A percentile compares a stretch with the other conserved stretches of the same genome.
Conservation (phyloP, 2,113 vertebrate genomes). For the Phasianus colchicus region DNA sequence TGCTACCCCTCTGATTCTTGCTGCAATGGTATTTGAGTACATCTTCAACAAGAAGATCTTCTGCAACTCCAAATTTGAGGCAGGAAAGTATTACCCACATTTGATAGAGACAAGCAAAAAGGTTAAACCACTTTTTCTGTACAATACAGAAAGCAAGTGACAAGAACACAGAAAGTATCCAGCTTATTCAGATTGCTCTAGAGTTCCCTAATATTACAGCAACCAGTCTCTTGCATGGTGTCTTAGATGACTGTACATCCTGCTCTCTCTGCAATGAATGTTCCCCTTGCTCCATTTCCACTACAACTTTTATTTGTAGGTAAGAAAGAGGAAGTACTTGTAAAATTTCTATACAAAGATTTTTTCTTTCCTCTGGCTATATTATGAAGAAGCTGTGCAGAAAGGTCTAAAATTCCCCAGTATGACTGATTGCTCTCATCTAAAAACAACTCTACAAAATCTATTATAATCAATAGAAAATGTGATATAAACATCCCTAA, state of each 20-base stretch:
- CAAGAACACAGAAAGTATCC: background rate
- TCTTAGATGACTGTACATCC: background rate
- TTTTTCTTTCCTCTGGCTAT: background rate
- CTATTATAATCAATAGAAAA: background rate
- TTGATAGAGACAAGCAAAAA: background rate
- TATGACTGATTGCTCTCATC: background rate
- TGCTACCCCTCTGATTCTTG: background rate
- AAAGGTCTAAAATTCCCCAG: background rate
- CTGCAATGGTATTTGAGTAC: background rate
- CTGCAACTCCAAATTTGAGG: background rate
- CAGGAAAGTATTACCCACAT: background rate
- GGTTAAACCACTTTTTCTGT: background rate
- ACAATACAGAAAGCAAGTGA: fast-evolving
- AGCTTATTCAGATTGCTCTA: background rate
- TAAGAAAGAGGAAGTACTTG: background rate
- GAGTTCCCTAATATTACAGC: background rate
- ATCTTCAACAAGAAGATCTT: background rate
- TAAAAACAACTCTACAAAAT: background rate
- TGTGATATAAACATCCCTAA: background rate
- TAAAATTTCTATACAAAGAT: background rate
- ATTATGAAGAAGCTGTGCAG: background rate
- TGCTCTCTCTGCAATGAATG: background rate
- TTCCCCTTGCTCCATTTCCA: background rate
- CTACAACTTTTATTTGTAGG: background rate
- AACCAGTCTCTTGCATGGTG: background rate